These are phyloP conservation scores for Zelleria hepariella DNA, from an alignment of 2,888 invertebrate genomes.

Conservation along the genomic window DNA sequence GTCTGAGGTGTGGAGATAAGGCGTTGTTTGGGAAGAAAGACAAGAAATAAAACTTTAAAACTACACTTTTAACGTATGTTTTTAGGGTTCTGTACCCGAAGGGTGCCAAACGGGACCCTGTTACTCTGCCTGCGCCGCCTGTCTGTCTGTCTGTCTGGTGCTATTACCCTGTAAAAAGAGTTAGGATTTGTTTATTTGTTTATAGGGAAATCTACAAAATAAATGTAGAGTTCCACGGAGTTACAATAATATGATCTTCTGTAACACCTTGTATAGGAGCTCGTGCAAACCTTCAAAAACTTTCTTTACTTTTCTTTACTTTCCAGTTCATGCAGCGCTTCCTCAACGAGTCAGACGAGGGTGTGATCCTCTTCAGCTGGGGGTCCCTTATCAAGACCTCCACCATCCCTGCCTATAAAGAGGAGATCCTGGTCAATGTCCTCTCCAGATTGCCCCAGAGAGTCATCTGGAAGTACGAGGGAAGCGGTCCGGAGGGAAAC, in stretches of 20 bases:
- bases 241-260: background rate
- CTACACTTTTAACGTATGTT: no score
- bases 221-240: no score
- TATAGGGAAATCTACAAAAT: no score
- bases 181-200: no score
- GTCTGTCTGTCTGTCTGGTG: no score
- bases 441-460: slow-evolving; percentile 76
- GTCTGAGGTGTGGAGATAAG: no score
- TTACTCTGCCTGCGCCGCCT: no score
- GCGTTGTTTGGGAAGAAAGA: no score
- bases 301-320: background rate
- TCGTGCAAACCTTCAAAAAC: background rate
- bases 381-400: slow-evolving; percentile 83
- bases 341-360: slow-evolving; percentile 76
- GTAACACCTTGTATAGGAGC: background rate
- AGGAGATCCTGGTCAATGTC: slow-evolving; percentile 73
- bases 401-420: slow-evolving; percentile 74
- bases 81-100: no score
- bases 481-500: slow-evolving; percentile 51
- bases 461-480: slow-evolving; percentile 86
- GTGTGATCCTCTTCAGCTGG: slow-evolving; percentile 82
- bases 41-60: no score
- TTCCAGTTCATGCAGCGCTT: slow-evolving; percentile 75
- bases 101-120: no score
- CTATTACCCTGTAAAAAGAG: no score